Evolutionary conservation across 1,140 invertebrate species (phyloP), one percentile per base, ranked within the genome.

Genomic region (Leptonema lineaticorne): DNA sequence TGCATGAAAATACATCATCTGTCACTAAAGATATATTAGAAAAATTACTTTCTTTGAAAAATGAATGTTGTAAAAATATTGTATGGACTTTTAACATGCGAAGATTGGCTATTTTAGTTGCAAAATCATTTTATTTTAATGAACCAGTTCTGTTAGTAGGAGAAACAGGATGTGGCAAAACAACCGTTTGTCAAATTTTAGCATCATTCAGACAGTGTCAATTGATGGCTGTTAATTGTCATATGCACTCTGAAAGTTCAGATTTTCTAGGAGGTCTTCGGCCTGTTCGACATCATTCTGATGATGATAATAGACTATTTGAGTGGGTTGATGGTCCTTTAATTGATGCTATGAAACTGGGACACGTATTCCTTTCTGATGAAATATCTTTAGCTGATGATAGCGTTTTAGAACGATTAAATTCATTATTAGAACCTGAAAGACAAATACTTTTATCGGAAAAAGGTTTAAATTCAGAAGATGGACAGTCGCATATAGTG

Each of bases 361-460:
- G 97, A 0, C 84, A 87, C 58, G 85, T 96, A 68, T 97, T 99
- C 75, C 83, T 99, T 26, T 92, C 97, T 0, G 98, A 99, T 83
- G 98, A 99, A 88, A 99, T 99, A 73, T 99, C 98, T 2, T 81
- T 99, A 37, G 97, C 98, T 0, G 97, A 99, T 78, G 98, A 99
- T 75, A 98, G 97, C 73, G 98, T 99, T 6, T 81, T 99, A 46
- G 98, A 99, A 82, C 85, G 98, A 76, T 79, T 99, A 14, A 99
- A 99, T 83, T 97, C 95, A 20, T 86, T 99, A 29, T 79, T 99
- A 75, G 98, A 99, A 83, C 91, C 95, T 0, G 96, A 98, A 79
- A 84, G 95, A 53, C 94, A 88, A 56, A 80, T 99, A 6, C 79
- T 99, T 5, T 79, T 99, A 27, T 90, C 96, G 14, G 97, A 99